These are phyloP conservation scores for Macroglossus sobrinus DNA, from an alignment of 2,113 vertebrate species.

Conservation along the genomic window DNA sequence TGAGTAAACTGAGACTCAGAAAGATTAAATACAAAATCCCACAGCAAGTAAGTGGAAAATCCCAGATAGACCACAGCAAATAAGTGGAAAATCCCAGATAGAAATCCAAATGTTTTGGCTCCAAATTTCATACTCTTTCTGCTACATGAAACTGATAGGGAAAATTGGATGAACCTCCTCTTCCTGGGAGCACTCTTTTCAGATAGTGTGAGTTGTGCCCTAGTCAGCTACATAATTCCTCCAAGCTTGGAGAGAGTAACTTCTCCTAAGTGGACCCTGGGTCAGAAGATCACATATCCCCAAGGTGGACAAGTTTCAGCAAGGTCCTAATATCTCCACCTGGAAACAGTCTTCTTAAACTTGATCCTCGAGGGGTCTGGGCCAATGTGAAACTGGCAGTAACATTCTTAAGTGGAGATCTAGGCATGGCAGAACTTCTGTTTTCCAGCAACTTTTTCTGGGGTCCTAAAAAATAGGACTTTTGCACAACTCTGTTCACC, in stretches of 20 bases:
- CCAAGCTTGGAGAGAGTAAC: not conserved
- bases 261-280: not conserved
- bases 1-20: not conserved
- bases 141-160: not conserved
- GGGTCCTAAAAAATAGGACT: not conserved
- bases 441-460: not conserved
- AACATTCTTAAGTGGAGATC: not conserved
- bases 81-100: not conserved
- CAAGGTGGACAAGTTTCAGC: not conserved
- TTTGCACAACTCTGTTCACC: not conserved
- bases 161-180: not conserved
- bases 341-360: not conserved
- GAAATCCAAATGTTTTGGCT: not conserved
- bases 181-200: not conserved
- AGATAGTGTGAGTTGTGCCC: not conserved
- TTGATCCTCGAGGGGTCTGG: not conserved
- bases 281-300: not conserved
- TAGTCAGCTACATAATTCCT: not conserved
- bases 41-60: not conserved
- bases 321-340: not conserved
- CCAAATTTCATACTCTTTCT: not conserved
- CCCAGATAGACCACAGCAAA: not conserved
- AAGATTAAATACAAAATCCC: not conserved
- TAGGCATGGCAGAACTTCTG: not conserved
- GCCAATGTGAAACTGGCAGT: not conserved